Percentiles rank a stretch among this genome's conserved stretches.
Evolutionary conservation across 35 echinoderm and acorn worm genomes (phyloP).

Genomic region (Ophiothrix spiculata): DNA sequence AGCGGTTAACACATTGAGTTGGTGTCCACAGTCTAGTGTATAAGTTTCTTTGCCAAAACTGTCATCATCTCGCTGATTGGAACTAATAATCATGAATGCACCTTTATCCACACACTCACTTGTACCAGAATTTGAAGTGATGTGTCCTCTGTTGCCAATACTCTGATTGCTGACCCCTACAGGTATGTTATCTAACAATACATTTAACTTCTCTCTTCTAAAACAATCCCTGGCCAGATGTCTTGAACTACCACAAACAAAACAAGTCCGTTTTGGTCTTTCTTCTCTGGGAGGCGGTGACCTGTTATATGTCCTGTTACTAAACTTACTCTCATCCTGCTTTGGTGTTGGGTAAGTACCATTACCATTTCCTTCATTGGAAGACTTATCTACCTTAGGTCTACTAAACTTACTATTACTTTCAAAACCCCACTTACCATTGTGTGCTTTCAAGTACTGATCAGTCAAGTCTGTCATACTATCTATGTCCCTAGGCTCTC

Average conservation of each 20-base stretch:
- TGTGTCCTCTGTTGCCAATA: no score
- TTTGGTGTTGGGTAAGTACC: not conserved
- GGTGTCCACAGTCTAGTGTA: slow-evolving; percentile 12
- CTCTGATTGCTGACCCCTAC: no score
- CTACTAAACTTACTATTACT: no score
- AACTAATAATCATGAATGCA: no score
- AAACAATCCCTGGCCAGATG: not conserved
- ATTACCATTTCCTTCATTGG: no score
- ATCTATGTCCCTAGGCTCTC: not conserved
- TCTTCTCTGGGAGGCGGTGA: not conserved
- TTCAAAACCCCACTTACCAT: no score
- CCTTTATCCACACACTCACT: no score
- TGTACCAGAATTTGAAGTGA: no score
- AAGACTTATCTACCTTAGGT: no score
- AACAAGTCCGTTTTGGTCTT: not conserved
- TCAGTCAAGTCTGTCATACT: slow-evolving; percentile 34
- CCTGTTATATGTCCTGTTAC: no score
- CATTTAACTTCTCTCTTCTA: not conserved
- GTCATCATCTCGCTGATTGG: slow-evolving; percentile 33
- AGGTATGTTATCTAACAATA: not conserved
- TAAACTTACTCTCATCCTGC: not conserved
- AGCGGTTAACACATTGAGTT: slow-evolving; percentile 19
- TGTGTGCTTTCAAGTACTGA: slow-evolving; percentile 40
- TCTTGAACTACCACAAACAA: not conserved
- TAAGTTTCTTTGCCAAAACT: not conserved